Conservation (phyloP, 2,888 invertebrate species). For the Drosophila pegasa region DNA sequence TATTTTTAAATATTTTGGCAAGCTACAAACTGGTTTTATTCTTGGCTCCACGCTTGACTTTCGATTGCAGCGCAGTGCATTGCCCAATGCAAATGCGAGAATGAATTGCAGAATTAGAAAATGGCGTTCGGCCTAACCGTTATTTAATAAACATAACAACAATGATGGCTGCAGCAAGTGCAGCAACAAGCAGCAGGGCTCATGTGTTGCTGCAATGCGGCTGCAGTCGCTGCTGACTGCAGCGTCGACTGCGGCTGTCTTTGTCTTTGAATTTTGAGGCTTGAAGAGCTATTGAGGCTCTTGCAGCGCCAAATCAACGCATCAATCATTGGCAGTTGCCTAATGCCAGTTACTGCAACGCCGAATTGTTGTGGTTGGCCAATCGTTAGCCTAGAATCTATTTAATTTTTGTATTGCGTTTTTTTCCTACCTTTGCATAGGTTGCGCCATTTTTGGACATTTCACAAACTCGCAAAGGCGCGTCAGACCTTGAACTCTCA, state of each 20-base stretch:
- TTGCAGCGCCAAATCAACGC: conserved; percentile 65
- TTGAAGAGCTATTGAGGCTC: conserved; percentile 63
- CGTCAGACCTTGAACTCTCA: conserved; percentile 66
- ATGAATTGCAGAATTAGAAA: conserved; percentile 74
- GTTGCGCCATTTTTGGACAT: conserved; percentile 33
- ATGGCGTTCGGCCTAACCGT: conserved; percentile 75
- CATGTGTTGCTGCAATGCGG: conserved; percentile 37
- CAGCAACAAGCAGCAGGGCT: conserved; percentile 21
- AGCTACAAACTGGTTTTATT: conserved; percentile 54
- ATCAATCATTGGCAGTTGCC: conserved; percentile 70
- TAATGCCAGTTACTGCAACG: conserved; percentile 47
- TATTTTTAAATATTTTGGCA: conserved; percentile 46
- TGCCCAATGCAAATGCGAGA: conserved; percentile 59
- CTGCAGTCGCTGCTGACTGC: conserved; percentile 22
- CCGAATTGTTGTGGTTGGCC: conserved; percentile 3
- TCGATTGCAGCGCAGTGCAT: conserved; percentile 37
- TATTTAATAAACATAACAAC: conserved; percentile 75
- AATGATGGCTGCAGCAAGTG: conserved; percentile 54
- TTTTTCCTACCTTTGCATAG: conserved; percentile 12
- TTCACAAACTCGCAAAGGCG: conserved; percentile 42
- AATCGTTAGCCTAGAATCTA: conserved; percentile 55
- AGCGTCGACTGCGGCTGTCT: conserved; percentile 23
- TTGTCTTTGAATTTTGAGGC: conserved; percentile 57
- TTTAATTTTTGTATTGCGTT: conserved; percentile 1
- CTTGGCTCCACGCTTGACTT: conserved; percentile 44